Percentiles rank a stretch among this genome's conserved stretches.
phyloP scores from a whole-genome alignment of 2,797 vertebrate species.

The Thaleichthys pacificus region DNA sequence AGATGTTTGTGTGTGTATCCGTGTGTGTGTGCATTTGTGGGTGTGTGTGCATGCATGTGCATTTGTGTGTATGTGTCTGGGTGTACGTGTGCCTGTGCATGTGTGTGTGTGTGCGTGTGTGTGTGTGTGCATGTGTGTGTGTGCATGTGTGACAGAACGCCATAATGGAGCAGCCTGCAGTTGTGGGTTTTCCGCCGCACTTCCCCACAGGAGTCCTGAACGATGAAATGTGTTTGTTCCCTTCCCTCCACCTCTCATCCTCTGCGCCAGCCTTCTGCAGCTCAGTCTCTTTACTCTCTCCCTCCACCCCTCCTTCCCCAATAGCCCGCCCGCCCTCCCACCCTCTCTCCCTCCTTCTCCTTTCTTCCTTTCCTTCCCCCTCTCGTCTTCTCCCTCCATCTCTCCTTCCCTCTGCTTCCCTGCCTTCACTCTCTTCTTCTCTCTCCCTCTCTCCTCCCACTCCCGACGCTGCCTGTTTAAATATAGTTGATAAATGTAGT shows the following conservation, averaged over 20 bases:
- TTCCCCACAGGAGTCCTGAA: not conserved
- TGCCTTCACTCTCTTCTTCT: not conserved
- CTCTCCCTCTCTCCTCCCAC: too few species aligned
- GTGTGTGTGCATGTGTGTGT: not conserved
- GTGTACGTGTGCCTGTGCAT: not conserved
- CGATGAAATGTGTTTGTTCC: constrained; percentile 3
- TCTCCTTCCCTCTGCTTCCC: not conserved
- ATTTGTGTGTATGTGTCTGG: not conserved
- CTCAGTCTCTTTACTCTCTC: not conserved
- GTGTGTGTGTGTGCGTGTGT: not conserved
- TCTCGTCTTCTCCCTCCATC: not conserved
- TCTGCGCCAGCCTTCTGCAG: not conserved
- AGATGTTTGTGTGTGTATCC: not conserved
- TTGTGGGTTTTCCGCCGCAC: not conserved
- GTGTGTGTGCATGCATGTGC: not conserved
- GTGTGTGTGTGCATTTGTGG: not conserved
- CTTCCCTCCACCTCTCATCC: not conserved
- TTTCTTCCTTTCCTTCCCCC: not conserved
- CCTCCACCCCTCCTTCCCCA: not conserved
- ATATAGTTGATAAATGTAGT: constrained; percentile 7
- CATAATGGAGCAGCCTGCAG: not conserved
- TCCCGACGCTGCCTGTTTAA: not conserved
- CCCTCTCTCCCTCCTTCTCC: not conserved
- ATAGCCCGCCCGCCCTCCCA: too few species aligned
- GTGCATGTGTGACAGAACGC: not conserved